Evolutionary conservation across 2,113 vertebrate genomes (phyloP), one percentile per base, ranked within the genome.

Genomic region (Pseudonaja textilis): DNA sequence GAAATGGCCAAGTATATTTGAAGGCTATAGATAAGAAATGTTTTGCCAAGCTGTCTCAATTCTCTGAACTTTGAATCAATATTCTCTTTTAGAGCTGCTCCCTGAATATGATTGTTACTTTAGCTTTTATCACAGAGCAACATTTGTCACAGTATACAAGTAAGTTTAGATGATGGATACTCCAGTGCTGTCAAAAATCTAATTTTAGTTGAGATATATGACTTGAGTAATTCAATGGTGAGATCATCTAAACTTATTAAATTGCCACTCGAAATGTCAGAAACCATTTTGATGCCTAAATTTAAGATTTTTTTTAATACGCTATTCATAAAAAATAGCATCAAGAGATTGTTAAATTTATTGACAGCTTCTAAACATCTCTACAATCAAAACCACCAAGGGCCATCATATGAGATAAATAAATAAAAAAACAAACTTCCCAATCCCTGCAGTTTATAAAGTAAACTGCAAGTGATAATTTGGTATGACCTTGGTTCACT

Each of bases 111-210:
- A 39, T 93, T 92, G 45, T 69, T 89, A 10, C 39, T 93, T 93
- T 94, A 88, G 34, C 55, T 23, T 55, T 90, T 91, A 93, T 57
- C 90, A 93, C 22, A 94, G 91, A 94, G 93, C 94, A 29, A n/a
- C 90, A 50, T 26, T 93, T 96, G 93, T 94, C 92, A 94, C 94
- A 50, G 91, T 47, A 42, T 91, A 0, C 87, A 74, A 91, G 85
- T 89, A 93, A 74, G 91, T 59, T 90, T 16, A 23, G 81, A 45
- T 86, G 47, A 69, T 11, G 1, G 54, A 91, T 91, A 55, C 5
- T 87, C 1, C 3, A 85, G 26, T 59, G 8, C 5, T 95, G 89
- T 85, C 9, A 95, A 92, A 93, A 91, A 85, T 81, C 4, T 89
- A 3, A n/a, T 85, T 90, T 93, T 57, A 74, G 11, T 52, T 74